Percentiles rank a stretch among this genome's conserved stretches.
phyloP scores from a whole-genome alignment of 2,888 invertebrate species.

The Eupithecia subfuscata region DNA sequence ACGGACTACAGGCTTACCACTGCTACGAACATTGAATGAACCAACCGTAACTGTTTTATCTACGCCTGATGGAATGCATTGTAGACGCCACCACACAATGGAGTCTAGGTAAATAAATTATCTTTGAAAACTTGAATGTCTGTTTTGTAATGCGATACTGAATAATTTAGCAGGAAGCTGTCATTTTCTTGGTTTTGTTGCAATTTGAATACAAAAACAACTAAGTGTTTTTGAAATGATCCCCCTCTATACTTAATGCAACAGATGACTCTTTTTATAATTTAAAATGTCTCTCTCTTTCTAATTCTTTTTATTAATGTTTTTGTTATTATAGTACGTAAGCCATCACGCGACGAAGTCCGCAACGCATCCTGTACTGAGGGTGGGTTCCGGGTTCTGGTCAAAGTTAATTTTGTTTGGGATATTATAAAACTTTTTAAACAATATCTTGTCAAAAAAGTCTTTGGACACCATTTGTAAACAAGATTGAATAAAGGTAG shows the following conservation, averaged over 20 bases:
- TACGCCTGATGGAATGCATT: slow-evolving; percentile 47
- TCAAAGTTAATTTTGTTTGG: too few species aligned
- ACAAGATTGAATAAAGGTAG: neutral
- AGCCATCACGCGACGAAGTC: too few species aligned
- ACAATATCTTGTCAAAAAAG: too few species aligned
- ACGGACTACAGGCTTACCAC: neutral
- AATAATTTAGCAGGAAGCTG: slow-evolving; percentile 24
- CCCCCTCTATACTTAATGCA: too few species aligned
- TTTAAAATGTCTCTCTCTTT: too few species aligned
- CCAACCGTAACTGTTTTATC: slow-evolving; percentile 10
- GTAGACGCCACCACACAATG: slow-evolving; percentile 37
- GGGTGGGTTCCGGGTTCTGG: too few species aligned
- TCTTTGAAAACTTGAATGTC: slow-evolving; percentile 44
- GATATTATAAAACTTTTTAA: too few species aligned
- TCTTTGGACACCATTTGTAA: neutral
- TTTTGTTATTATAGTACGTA: too few species aligned
- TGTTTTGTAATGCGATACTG: slow-evolving; percentile 35
- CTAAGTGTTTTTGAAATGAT: neutral
- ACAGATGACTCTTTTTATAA: too few species aligned
- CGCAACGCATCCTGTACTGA: too few species aligned
- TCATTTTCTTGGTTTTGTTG: slow-evolving; percentile 3
- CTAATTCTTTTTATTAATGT: too few species aligned
- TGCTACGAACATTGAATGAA: neutral
- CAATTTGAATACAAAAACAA: neutral
- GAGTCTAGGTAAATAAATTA: slow-evolving; percentile 44